Conservation (phyloP, 2,113 vertebrate genomes). For the Petaurus breviceps region DNA sequence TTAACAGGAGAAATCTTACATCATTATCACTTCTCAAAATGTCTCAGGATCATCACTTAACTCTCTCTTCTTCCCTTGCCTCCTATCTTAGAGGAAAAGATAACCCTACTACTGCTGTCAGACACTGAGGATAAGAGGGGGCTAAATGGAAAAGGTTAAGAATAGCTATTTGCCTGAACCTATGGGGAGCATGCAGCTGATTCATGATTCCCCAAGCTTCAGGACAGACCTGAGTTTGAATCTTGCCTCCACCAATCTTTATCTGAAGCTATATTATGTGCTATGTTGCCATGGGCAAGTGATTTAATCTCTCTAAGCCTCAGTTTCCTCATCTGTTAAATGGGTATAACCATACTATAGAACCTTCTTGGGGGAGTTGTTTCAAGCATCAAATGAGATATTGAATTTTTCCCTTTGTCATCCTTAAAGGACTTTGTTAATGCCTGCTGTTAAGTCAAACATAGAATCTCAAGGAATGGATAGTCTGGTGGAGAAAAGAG, state of each 20-base stretch:
- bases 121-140: not conserved
- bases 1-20: not conserved
- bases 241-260: not conserved
- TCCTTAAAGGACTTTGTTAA: not conserved
- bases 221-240: not conserved
- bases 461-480: slow-evolving; percentile 53
- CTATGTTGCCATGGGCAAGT: not conserved
- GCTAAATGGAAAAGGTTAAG: not conserved
- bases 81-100: not conserved
- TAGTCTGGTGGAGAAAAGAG: slow-evolving; percentile 46
- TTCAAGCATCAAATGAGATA: not conserved
- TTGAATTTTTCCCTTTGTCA: not conserved
- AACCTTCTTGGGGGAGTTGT: not conserved
- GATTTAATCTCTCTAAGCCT: not conserved
- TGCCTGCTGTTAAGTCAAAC: not conserved
- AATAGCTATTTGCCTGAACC: not conserved
- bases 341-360: slow-evolving; percentile 2
- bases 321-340: not conserved
- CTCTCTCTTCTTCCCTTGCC: not conserved
- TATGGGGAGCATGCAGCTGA: not conserved
- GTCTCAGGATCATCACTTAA: not conserved
- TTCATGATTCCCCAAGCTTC: not conserved
- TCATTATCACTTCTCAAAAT: not conserved
- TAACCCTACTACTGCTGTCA: not conserved
- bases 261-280: no score